Percentiles rank a stretch among this genome's conserved stretches.
Conservation (phyloP, 1,140 invertebrate genomes). For the Ceratoteleas bidentatus region DNA sequence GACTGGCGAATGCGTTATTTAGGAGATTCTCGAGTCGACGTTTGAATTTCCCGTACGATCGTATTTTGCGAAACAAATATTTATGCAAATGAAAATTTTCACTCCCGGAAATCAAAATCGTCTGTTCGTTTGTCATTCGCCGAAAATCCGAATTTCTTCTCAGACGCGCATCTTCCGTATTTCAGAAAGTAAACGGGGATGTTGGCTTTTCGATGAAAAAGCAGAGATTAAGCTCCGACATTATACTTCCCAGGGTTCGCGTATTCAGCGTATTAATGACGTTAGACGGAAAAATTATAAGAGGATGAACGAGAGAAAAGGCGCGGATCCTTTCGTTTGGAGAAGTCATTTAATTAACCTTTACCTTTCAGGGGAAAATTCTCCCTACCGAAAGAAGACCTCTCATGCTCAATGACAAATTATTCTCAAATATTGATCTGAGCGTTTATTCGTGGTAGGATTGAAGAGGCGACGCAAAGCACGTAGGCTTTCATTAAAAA, state of each 20-base stretch:
- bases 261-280: slow-evolving; percentile 24
- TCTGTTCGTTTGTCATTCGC: too few species aligned
- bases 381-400: slow-evolving; percentile 18
- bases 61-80: slow-evolving; percentile 12
- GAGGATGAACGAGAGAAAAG: slow-evolving; percentile 7
- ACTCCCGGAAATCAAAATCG: too few species aligned
- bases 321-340: slow-evolving; percentile 12
- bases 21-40: neutral
- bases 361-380: slow-evolving; percentile 25
- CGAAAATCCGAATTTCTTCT: neutral
- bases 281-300: slow-evolving; percentile 8
- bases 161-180: neutral
- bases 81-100: slow-evolving; percentile 6
- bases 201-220: slow-evolving; percentile 16
- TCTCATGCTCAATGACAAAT: slow-evolving; percentile 11
- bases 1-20: slow-evolving; percentile 11
- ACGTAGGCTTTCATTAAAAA: too few species aligned
- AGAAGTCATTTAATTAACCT: slow-evolving; percentile 37
- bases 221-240: slow-evolving; percentile 21
- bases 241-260: slow-evolving; percentile 13
- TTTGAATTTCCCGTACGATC: neutral
- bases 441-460: slow-evolving; percentile 3
- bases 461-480: too few species aligned
- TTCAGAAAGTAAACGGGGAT: neutral
- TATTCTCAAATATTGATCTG: slow-evolving; percentile 30